Percentiles rank a stretch among this genome's conserved stretches.
Evolutionary conservation across 2,113 vertebrate species (phyloP).

Genomic region (Vulpes ferrilata): DNA sequence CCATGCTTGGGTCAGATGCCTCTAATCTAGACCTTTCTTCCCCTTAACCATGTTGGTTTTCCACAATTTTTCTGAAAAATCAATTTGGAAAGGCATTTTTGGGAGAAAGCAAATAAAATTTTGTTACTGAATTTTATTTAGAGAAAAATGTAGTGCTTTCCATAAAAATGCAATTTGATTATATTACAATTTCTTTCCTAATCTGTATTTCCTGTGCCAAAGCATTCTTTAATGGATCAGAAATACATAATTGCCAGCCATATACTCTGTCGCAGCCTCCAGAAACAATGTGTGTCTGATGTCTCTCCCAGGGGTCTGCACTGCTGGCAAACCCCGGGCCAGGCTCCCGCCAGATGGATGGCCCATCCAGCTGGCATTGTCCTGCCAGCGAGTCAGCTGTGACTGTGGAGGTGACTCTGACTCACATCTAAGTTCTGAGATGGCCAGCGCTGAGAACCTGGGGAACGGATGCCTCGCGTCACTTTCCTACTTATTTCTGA

Average conservation of each 20-base stretch:
- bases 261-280: background rate
- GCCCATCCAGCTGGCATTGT: accelerated
- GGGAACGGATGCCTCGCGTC: background rate
- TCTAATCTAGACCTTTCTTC: background rate
- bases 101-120: constrained; percentile 75
- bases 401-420: background rate
- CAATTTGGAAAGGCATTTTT: constrained; percentile 73
- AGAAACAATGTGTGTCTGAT: constrained; percentile 16
- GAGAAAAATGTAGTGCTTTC: constrained; percentile 80
- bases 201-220: constrained; percentile 79
- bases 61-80: constrained; percentile 73
- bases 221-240: constrained; percentile 73
- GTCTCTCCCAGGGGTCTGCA: background rate
- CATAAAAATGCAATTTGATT: constrained; percentile 83
- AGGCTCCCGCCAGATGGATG: background rate
- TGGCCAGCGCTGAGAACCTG: background rate
- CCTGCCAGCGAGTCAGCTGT: background rate
- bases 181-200: constrained; percentile 80
- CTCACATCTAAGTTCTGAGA: background rate
- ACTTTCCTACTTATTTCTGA: background rate
- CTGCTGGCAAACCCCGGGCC: background rate
- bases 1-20: background rate
- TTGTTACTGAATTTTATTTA: constrained; percentile 83
- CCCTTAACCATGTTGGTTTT: background rate
- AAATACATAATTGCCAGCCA: constrained; percentile 67